phyloP scores from a whole-genome alignment of 2,797 vertebrate genomes.

The Phrynocephalus vlangalii region DNA sequence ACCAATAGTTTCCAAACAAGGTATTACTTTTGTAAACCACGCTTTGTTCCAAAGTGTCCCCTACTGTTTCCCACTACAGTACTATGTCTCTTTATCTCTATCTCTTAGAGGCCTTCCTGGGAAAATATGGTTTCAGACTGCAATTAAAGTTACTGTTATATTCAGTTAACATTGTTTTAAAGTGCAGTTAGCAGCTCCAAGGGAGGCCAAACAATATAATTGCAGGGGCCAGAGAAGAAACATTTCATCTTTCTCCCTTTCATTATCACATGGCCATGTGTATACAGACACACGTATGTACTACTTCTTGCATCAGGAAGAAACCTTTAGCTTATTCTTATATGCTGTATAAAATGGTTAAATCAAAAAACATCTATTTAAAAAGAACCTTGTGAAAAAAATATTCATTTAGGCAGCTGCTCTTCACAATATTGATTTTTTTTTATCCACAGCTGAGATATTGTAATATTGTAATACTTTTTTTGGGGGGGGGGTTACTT shows the following conservation, averaged over 20 bases:
- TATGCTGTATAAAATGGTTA: background rate
- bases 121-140: no score
- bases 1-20: background rate
- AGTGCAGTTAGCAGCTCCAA: background rate
- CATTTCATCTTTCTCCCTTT: background rate
- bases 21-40: no score
- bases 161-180: background rate
- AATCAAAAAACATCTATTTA: background rate
- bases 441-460: background rate
- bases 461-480: slow-evolving; percentile 39
- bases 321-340: background rate
- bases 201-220: background rate
- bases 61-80: background rate
- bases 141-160: background rate
- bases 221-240: background rate
- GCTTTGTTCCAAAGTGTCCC: background rate
- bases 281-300: background rate
- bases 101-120: background rate
- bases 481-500: slow-evolving; percentile 8
- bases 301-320: background rate
- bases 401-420: slow-evolving; percentile 5
- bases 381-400: background rate
- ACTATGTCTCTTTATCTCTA: background rate
- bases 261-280: no score
- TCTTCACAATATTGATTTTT: slow-evolving; percentile 36